phyloP scores from a whole-genome alignment of 2,113 vertebrate genomes.

The Centrocercus urophasianus region DNA sequence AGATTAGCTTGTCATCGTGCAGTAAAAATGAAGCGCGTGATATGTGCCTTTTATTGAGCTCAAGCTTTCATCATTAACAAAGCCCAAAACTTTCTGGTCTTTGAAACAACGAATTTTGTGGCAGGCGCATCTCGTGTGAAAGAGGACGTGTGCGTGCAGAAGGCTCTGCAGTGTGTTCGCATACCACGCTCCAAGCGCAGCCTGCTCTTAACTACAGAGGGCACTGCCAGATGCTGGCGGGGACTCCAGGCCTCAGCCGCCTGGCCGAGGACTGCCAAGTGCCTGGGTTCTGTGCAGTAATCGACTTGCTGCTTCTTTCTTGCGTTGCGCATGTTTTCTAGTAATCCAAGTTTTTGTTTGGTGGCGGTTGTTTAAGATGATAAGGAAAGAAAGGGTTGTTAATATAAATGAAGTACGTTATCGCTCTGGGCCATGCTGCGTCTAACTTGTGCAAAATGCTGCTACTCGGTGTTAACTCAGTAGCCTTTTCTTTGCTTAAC shows the following conservation, averaged over 20 bases:
- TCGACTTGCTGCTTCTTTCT: neutral
- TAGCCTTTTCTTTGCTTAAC: slow-evolving; percentile 28
- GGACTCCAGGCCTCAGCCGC: neutral
- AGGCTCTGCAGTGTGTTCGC: neutral
- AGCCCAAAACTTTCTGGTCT: neutral
- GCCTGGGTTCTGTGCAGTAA: neutral
- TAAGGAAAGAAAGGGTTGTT: neutral
- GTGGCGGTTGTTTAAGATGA: neutral
- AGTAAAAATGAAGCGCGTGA: neutral
- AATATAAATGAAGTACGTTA: slow-evolving; percentile 20
- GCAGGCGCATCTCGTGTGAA: neutral
- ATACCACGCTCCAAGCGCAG: neutral
- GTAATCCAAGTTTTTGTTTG: neutral
- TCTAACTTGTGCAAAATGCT: slow-evolving; percentile 24
- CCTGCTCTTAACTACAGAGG: neutral
- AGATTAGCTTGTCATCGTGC: neutral
- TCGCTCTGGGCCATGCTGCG: neutral
- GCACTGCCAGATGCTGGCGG: neutral
- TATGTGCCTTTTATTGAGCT: neutral
- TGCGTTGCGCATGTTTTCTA: neutral
- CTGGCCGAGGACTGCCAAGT: neutral
- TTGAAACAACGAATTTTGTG: neutral
- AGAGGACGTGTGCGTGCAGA: neutral
- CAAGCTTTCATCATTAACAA: neutral
- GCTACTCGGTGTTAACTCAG: slow-evolving; percentile 12